Evolutionary conservation across 1,140 invertebrate species (phyloP).

Genomic region (Chelonus insularis): DNA sequence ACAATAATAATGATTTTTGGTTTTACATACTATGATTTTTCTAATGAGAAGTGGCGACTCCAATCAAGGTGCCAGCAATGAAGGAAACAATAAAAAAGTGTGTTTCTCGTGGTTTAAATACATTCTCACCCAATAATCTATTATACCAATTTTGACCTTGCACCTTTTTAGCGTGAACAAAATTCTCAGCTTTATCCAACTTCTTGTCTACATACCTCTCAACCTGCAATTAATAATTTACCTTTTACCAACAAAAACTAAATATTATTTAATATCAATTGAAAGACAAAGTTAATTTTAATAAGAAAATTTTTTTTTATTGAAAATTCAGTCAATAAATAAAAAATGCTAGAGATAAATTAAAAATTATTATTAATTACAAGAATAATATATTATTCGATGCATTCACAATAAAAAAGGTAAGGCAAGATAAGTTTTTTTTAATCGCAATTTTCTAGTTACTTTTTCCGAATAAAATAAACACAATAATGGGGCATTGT

Average conservation of each 20-base stretch:
- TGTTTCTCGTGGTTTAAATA: constrained; percentile 68
- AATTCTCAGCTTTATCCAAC: constrained; percentile 73
- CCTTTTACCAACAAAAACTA: no score
- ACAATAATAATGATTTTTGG: no score
- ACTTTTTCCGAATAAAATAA: constrained; percentile 8
- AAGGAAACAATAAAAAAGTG: constrained; percentile 77
- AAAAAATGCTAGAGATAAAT: no score
- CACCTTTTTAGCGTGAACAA: constrained; percentile 68
- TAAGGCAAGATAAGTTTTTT: neutral
- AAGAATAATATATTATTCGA: no score
- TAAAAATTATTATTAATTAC: no score
- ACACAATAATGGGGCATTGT: constrained; percentile 24
- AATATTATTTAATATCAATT: no score
- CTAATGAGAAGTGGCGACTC: constrained; percentile 61
- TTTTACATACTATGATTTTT: no score
- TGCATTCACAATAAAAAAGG: neutral
- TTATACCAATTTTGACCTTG: constrained; percentile 75
- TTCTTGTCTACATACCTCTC: constrained; percentile 78
- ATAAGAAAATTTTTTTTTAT: constrained; percentile 12
- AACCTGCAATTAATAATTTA: constrained; percentile 63
- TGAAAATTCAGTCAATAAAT: no score
- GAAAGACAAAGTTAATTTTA: no score
- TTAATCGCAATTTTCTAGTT: neutral
- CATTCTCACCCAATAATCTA: constrained; percentile 65
- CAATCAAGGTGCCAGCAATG: constrained; percentile 71